phyloP scores from a whole-genome alignment of 2,113 vertebrate species.

The Neolamprologus sp. region DNA sequence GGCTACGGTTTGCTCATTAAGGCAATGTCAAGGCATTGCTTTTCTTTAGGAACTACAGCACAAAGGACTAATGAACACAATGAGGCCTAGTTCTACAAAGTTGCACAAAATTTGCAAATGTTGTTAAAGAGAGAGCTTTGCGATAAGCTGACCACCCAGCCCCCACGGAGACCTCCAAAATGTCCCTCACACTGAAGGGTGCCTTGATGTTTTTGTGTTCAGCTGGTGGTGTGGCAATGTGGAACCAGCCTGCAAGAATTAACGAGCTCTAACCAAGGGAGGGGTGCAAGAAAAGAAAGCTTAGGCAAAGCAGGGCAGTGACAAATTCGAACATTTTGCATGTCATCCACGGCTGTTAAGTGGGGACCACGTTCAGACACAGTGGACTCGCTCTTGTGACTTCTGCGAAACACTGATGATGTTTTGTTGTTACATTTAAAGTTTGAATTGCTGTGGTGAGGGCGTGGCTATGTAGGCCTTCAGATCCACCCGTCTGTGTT shows the following conservation, averaged over 20 bases:
- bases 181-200: constrained; percentile 14
- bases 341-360: background rate
- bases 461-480: constrained; percentile 3
- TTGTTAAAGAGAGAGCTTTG: constrained; percentile 3
- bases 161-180: constrained; percentile 28
- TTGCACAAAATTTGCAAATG: constrained; percentile 35
- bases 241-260: constrained; percentile 58
- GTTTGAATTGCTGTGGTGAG: constrained; percentile 19
- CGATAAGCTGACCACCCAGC: constrained; percentile 5
- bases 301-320: constrained; percentile 15
- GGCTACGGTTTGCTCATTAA: constrained; percentile 37
- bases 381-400: background rate
- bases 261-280: constrained; percentile 42
- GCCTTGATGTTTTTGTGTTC: constrained; percentile 36
- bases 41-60: constrained; percentile 3
- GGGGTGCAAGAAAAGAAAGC: constrained; percentile 22
- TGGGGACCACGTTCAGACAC: background rate
- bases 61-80: constrained; percentile 45
- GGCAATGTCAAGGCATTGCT: constrained; percentile 6
- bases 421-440: background rate
- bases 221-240: constrained; percentile 56
- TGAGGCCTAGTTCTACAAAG: constrained; percentile 1
- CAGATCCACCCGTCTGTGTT: constrained; percentile 27
- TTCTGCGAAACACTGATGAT: background rate
- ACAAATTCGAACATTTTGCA: constrained; percentile 3